phyloP scores from a whole-genome alignment of 2,113 vertebrate genomes.

The Hippocampus comes region DNA sequence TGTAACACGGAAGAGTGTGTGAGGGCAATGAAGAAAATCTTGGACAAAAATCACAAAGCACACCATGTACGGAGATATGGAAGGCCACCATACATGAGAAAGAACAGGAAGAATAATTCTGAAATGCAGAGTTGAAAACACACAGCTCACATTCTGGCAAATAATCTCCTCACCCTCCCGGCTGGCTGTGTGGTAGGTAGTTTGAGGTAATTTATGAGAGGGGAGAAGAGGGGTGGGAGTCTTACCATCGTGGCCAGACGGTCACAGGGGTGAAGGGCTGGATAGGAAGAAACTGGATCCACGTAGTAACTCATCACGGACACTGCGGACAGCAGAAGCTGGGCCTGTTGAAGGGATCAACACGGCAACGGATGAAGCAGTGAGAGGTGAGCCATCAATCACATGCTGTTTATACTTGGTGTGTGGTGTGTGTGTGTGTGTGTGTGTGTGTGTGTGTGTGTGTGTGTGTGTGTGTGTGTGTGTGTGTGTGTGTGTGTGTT shows the following conservation, averaged over 20 bases:
- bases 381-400: constrained; percentile 59
- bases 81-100: constrained; percentile 15
- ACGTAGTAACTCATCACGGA: constrained; percentile 87
- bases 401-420: constrained; percentile 62
- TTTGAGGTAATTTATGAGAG: constrained; percentile 68
- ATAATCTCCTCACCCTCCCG: constrained; percentile 24
- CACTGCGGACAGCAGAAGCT: constrained; percentile 53
- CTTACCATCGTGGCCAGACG: constrained; percentile 82
- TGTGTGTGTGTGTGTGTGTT: neutral
- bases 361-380: constrained; percentile 45
- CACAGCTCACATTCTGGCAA: neutral
- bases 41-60: constrained; percentile 40
- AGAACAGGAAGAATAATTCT: constrained; percentile 10
- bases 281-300: constrained; percentile 76
- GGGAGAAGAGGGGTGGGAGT: constrained; percentile 29
- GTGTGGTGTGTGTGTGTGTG: constrained; percentile 15
- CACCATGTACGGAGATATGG: constrained; percentile 22
- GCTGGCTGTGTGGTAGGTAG: constrained; percentile 56
- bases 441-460: constrained; percentile 5
- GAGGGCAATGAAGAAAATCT: neutral
- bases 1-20: constrained; percentile 32
- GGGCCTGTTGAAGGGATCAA: constrained; percentile 69
- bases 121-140: constrained; percentile 34
- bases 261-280: constrained; percentile 73
- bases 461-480: constrained; percentile 18